Evolutionary conservation across 2,888 invertebrate genomes (phyloP).

Genomic region (Agriotes lineatus): DNA sequence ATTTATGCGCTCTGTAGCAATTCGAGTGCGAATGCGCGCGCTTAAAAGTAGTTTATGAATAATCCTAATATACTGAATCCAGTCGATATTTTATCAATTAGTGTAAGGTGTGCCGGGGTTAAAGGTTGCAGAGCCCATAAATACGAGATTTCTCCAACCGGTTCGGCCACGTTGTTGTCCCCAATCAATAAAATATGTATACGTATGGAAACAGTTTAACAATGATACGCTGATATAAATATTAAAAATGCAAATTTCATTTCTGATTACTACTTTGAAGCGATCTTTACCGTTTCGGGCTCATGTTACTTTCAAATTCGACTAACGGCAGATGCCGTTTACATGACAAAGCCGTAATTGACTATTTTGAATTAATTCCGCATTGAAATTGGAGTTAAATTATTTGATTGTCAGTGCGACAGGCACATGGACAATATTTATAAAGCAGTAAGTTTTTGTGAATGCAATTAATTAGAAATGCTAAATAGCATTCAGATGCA

Average conservation of each 20-base stretch:
- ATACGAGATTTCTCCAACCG: slow-evolving; percentile 45
- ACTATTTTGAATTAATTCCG: not conserved
- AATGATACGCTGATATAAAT: slow-evolving; percentile 39
- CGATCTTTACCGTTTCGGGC: slow-evolving; percentile 32
- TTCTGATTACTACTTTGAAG: slow-evolving; percentile 29
- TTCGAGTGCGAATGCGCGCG: slow-evolving; percentile 41
- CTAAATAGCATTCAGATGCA: no score
- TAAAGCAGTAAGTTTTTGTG: no score
- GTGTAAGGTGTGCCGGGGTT: slow-evolving; percentile 58
- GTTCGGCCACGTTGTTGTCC: slow-evolving; percentile 42
- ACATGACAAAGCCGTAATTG: not conserved
- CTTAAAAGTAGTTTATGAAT: slow-evolving; percentile 50
- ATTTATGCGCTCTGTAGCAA: slow-evolving; percentile 17
- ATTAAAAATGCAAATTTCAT: slow-evolving; percentile 41
- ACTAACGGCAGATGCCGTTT: slow-evolving; percentile 25
- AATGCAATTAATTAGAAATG: no score
- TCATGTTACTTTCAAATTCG: slow-evolving; percentile 21
- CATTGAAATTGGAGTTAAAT: not conserved
- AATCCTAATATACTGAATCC: slow-evolving; percentile 57
- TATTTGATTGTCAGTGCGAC: not conserved
- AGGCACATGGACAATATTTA: no score
- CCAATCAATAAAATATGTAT: slow-evolving; percentile 45
- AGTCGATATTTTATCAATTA: slow-evolving; percentile 61
- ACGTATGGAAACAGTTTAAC: slow-evolving; percentile 45
- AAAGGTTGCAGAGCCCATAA: slow-evolving; percentile 53